Base-by-base conservation (phyloP, 2,888 invertebrate species). In the Clitarchus hookeri region DNA sequence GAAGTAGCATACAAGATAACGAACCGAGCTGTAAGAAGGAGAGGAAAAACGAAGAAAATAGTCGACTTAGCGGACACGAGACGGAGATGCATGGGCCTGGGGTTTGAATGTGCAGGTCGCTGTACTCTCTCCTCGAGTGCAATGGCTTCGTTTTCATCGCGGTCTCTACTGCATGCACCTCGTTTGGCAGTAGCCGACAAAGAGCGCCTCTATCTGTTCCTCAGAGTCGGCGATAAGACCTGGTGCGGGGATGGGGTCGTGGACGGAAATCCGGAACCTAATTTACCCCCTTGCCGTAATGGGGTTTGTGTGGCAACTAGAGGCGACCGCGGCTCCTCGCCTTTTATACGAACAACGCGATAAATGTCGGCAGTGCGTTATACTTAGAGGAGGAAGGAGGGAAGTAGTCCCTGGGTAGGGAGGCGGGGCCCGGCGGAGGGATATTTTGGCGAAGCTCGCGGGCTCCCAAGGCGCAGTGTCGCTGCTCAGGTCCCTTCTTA, bases 331-430 rank as follows among this genome's bases (percentile, higher is more conserved):
- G 65, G 65, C 65, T 65, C 16, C 65, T 65, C n/a, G 65, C 65
- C 65, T 82, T 36, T 44, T 82, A 82, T 44, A 36, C 36, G 27
- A 27, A 36, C 36, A 4, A 36, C 27, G 27, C 27, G 82, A 82
- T 82, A 82, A 82, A 82, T 82, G 82, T 82, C 13, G 82, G 44
- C 27, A 82, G 25, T 82, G 44, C 82, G 44, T 82, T 82, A 44
- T 36, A 82, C 82, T 82, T 82, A 82, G 12, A 65, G n/a, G 19
- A 65, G 16, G n/a, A 65, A 65, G 8, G 65, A n/a, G n/a, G 65
- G 65, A 65, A 19, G 65, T 0, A 19, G 16, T 65, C 65, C 16
- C n/a, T 8, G 65, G 8, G 48, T 13, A 48, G 48, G 48, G 8
- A 13, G 48, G 16, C 48, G 48, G 48, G 48, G 8, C 12, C n/a